Evolutionary conservation across 23 tunicate species (phyloP), one percentile per base, ranked within the genome.

Genomic region (Styela plicata): DNA sequence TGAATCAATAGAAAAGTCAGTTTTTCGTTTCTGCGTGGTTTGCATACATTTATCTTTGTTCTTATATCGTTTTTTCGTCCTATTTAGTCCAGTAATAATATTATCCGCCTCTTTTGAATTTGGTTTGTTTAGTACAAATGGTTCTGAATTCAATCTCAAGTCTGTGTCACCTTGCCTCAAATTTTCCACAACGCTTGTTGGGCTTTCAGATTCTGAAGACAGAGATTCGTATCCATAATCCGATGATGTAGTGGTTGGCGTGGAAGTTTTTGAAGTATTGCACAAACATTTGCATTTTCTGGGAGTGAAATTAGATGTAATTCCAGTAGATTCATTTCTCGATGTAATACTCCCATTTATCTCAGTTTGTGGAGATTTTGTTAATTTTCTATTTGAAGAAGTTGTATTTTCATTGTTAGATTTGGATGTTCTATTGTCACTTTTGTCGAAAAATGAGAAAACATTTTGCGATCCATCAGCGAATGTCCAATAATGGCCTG

Each of bases 401-500:
- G 13, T 44, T 44, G 13, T 44, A 44, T 71, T 20, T 7, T 30
- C 36, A 3, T 30, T 71, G 24, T 34, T 71, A 16, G 77, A 29
- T 29, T 83, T 23, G 44, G 63, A 20, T 20, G 10, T 13, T 30
- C 78, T 24, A 69, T 21, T 53, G 29, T 83, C 63, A 16, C 28
- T 20, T 33, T 32, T 73, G 62, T 70, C 29, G 53, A 69, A 33
- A 44, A 88, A 88, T 24, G 82, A 37, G 3, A 84, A 88, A 22
- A 84, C 83, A 22, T 88, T 70, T 13, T 80, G 75, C 24, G 94
- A 88, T 5, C 79, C 87, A 33, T 83, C 81, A 61, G 94, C 87
- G 30, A 88, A 88, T 0, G 94, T 88, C 94, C 94, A 88, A 73
- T 68, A 88, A 69, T 88, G 87, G 0, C 94, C 94, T 83, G 52